Conservation (phyloP, 2,888 invertebrate genomes). For the Cheilosia urbana region DNA sequence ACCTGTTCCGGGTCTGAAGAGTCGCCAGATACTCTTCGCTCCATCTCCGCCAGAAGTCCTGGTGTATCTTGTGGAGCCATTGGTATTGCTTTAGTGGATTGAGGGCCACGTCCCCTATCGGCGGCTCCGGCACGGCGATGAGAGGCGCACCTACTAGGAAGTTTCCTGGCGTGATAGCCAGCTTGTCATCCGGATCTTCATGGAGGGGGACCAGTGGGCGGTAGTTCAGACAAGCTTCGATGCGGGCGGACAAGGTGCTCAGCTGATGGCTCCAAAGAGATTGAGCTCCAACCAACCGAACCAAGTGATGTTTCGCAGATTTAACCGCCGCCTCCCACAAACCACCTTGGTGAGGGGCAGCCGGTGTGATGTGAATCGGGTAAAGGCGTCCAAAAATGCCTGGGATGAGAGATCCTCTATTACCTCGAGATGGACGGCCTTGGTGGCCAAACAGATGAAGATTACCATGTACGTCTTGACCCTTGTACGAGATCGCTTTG, state of each 20-base stretch:
- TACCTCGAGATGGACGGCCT: not conserved
- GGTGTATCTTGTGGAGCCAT: constrained; percentile 55
- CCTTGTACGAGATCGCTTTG: constrained; percentile 36
- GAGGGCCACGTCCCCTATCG: constrained; percentile 56
- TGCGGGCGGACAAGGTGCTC: too few species aligned
- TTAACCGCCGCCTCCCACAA: constrained; percentile 6
- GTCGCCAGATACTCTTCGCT: constrained; percentile 37
- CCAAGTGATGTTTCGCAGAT: constrained; percentile 23
- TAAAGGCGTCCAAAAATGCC: too few species aligned
- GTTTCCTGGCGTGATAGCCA: constrained; percentile 28
- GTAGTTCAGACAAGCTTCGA: too few species aligned
- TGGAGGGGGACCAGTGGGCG: not conserved
- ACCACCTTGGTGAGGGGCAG: too few species aligned
- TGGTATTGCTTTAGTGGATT: constrained; percentile 76
- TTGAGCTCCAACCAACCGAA: constrained; percentile 12
- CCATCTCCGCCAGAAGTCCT: constrained; percentile 56
- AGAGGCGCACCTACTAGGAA: too few species aligned
- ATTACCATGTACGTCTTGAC: constrained; percentile 21
- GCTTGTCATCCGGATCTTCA: constrained; percentile 49
- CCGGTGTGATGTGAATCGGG: too few species aligned
- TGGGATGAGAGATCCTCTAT: too few species aligned
- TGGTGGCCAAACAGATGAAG: constrained; percentile 29
- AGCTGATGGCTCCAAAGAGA: constrained; percentile 21
- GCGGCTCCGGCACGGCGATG: constrained; percentile 77
- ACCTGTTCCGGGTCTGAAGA: constrained; percentile 35